These are phyloP conservation scores for Numenius phaeopus DNA, from an alignment of 2,797 vertebrate species.

Conservation along the genomic window DNA sequence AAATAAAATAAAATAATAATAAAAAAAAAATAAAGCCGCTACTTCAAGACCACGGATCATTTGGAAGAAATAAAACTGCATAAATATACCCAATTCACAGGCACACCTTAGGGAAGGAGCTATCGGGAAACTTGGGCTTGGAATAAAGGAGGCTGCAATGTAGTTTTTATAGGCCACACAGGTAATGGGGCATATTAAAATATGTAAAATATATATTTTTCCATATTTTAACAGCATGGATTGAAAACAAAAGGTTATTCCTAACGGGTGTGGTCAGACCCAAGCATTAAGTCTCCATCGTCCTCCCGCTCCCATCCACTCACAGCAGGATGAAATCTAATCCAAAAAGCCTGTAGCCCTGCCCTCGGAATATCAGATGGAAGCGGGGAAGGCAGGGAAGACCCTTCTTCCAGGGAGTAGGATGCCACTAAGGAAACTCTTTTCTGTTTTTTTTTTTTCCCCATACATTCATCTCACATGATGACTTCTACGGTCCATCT, in stretches of 20 bases:
- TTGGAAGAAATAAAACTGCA: constrained; percentile 70
- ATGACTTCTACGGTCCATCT: constrained; percentile 56
- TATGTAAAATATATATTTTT: constrained; percentile 63
- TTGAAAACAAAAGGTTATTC: constrained; percentile 55
- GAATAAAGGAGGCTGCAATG: constrained; percentile 53
- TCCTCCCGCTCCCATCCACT: constrained; percentile 13
- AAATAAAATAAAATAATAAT: not conserved
- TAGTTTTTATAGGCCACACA: constrained; percentile 61
- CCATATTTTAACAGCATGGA: constrained; percentile 60
- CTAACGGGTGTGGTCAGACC: constrained; percentile 52
- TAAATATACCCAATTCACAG: constrained; percentile 54
- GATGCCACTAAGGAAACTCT: constrained; percentile 55
- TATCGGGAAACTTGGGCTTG: constrained; percentile 25
- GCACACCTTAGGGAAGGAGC: constrained; percentile 43
- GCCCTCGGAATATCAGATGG: not conserved
- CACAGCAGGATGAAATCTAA: constrained; percentile 15
- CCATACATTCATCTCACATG: constrained; percentile 59
- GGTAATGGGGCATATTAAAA: constrained; percentile 60
- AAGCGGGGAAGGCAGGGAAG: not conserved
- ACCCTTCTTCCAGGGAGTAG: constrained; percentile 49
- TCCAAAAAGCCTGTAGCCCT: not conserved
- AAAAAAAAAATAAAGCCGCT: not conserved
- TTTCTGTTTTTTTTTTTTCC: not conserved
- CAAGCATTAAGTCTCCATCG: constrained; percentile 44
- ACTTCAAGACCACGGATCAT: not conserved